phyloP scores from a whole-genome alignment of 2,113 vertebrate species.

The Hypanus sabinus region DNA sequence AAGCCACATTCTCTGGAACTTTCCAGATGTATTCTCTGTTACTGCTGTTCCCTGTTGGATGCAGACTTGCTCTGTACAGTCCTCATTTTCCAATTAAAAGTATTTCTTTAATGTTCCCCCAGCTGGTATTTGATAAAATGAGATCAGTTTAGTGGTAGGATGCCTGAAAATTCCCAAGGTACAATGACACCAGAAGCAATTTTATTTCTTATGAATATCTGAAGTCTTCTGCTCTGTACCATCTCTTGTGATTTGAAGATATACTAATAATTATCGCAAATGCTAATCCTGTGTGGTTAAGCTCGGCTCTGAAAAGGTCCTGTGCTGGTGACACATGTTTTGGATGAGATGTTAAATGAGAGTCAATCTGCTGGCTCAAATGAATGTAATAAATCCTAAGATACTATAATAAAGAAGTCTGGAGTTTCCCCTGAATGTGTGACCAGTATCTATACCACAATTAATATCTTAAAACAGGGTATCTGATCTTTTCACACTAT shows the following conservation, averaged over 20 bases:
- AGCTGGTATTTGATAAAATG: not conserved
- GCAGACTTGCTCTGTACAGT: not conserved
- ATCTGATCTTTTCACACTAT: no score
- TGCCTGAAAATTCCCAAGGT: not conserved
- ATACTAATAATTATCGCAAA: not conserved
- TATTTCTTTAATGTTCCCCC: not conserved
- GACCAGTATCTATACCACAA: no score
- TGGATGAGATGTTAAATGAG: no score
- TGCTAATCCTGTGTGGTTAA: no score
- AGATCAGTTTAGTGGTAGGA: not conserved
- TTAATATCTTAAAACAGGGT: no score
- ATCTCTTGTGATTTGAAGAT: not conserved
- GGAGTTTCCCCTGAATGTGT: no score
- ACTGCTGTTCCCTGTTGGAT: not conserved
- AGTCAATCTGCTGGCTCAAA: no score
- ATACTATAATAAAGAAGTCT: no score
- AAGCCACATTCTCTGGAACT: not conserved
- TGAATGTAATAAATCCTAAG: no score
- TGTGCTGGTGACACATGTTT: no score
- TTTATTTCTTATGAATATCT: not conserved
- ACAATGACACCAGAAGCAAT: not conserved
- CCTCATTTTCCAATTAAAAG: not conserved
- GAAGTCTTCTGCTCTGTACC: not conserved
- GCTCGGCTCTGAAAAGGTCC: no score
- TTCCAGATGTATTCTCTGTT: not conserved